These are phyloP conservation scores for Phaedon cochleariae DNA, from an alignment of 2,888 invertebrate genomes.

Conservation along the genomic window DNA sequence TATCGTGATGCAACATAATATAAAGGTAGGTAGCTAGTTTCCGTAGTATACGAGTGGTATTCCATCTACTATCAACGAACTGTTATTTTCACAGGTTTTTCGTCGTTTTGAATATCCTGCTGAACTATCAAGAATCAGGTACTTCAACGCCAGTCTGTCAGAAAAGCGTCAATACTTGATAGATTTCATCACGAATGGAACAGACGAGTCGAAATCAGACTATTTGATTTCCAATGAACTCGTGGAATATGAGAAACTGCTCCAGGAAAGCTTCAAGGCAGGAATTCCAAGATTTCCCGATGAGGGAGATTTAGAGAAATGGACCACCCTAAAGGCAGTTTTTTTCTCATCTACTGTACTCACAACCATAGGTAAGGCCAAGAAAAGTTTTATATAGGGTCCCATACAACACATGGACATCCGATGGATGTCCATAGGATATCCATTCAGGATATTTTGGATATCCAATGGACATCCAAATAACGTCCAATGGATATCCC, in stretches of 20 bases:
- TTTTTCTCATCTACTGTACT: slow-evolving; percentile 91
- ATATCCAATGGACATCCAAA: no score
- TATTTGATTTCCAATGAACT: slow-evolving; percentile 67
- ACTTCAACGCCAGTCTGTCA: slow-evolving; percentile 58
- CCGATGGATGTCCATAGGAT: no score
- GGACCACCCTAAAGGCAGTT: slow-evolving; percentile 84
- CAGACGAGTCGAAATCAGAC: slow-evolving; percentile 62
- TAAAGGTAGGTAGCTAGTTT: no score
- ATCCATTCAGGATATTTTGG: no score
- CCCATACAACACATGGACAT: no score
- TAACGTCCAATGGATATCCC: no score
- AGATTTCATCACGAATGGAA: slow-evolving; percentile 66
- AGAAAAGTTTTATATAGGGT: no score
- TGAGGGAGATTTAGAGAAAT: slow-evolving; percentile 66
- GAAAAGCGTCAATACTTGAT: slow-evolving; percentile 70
- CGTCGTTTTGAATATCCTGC: slow-evolving; percentile 80
- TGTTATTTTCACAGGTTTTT: slow-evolving; percentile 71
- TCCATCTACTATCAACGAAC: no score
- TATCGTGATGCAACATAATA: no score
- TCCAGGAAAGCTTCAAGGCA: slow-evolving; percentile 77
- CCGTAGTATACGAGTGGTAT: no score
- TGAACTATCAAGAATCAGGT: slow-evolving; percentile 71
- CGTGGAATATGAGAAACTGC: slow-evolving; percentile 67
- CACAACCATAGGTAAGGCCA: slow-evolving; percentile 82
- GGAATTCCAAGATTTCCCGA: slow-evolving; percentile 62